Percentiles rank a stretch among this genome's conserved stretches.
These are phyloP conservation scores for Echeneis naucrates DNA, from an alignment of 2,797 vertebrate genomes.

Conservation along the genomic window DNA sequence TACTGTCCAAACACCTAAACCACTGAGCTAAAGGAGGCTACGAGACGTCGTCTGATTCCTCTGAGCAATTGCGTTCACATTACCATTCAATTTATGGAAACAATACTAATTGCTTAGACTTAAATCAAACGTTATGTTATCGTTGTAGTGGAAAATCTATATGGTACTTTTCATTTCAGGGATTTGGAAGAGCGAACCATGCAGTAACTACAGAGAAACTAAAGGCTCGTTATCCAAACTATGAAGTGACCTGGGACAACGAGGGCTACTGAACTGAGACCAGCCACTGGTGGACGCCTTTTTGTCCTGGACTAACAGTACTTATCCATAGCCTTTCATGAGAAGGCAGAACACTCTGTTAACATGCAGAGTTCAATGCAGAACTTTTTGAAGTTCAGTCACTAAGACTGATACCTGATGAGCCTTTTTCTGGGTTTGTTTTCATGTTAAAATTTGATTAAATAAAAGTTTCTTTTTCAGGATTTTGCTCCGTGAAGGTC, in stretches of 20 bases:
- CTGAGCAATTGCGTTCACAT: fast-evolving
- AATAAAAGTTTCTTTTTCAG: constrained; percentile 1
- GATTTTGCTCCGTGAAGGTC: background rate
- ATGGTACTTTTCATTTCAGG: constrained; percentile 76
- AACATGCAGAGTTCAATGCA: background rate
- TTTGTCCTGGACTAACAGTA: constrained; percentile 31
- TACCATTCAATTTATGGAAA: background rate
- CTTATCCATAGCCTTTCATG: background rate
- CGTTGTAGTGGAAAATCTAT: background rate
- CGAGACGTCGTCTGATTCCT: background rate
- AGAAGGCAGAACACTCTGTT: background rate
- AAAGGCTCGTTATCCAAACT: constrained; percentile 89
- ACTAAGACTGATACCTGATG: background rate
- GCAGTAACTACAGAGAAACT: constrained; percentile 90
- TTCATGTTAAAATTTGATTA: constrained; percentile 5
- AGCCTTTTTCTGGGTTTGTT: background rate
- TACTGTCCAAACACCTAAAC: background rate
- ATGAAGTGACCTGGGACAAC: constrained; percentile 93
- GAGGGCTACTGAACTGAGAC: constrained; percentile 89
- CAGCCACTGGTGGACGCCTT: background rate
- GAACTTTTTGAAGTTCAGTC: background rate
- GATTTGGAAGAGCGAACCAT: constrained; percentile 93
- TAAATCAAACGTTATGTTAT: background rate
- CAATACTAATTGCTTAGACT: background rate
- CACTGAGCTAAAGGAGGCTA: background rate